Evolutionary conservation across 2,888 invertebrate genomes (phyloP), one percentile per base, ranked within the genome.

Genomic region (Allacma fusca): DNA sequence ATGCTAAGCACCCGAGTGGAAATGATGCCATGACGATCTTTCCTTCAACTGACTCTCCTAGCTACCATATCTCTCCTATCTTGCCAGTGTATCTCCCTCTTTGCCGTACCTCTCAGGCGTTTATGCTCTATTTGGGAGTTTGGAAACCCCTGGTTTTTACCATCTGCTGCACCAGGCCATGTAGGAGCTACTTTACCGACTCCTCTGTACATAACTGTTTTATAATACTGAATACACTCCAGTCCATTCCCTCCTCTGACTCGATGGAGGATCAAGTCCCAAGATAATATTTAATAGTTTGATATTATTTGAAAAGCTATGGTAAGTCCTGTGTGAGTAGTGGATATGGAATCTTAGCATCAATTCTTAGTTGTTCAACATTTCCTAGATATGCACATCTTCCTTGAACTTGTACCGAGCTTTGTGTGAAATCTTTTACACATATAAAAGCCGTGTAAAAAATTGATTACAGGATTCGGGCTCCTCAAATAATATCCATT

Each of bases 1-100:
- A 77, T 79, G 77, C 70, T 65, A 78, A 76, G 78, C 82, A 82
- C 73, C 82, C 77, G 80, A 80, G 80, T 82, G 82, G 73, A 73
- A 73, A 62, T 28, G 64, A 73, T 73, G 62, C 73, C 62, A 73
- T 73, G 62, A 67, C 67, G 75, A 79, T 79, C 78, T 67, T 62
- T 50, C 62, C 73, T 50, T 40, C 75, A 71, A 75, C 67, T 72
- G 44, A 76, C 12, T 69, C 26, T 67, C n/a, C 40, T 29, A 28
- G 57, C 50, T 67, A 64, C 59, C 70, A 76, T 62, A 76, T 68
- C 16, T 28, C 2, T 29, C 70, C n/a, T 19, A 26, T 26, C 70
- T 50, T 70, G 4, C 26, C 23, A 13, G 0, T 24, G 21, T 21
- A n/a, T 40, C 40, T 68, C 40, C 19, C 23, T 7, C 50, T 4